A percentile compares a stretch with the other conserved stretches of the same genome.
phyloP scores from a whole-genome alignment of 2,113 vertebrate genomes.

The Serinus canaria region DNA sequence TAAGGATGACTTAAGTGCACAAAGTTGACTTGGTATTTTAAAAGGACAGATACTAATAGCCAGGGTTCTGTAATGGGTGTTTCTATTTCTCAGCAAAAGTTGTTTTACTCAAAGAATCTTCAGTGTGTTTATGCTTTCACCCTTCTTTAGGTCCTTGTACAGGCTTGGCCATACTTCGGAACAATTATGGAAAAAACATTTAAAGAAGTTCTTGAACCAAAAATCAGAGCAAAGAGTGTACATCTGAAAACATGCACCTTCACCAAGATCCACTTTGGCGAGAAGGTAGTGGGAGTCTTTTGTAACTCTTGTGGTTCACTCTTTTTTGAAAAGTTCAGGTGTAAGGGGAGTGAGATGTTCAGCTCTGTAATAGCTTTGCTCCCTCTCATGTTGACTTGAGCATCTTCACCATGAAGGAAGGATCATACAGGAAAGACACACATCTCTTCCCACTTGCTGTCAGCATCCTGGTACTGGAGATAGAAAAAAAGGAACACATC shows the following conservation, averaged over 20 bases:
- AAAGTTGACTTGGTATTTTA: not conserved
- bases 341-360: not conserved
- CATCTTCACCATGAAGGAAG: accelerated
- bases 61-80: not conserved
- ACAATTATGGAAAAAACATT: conserved; percentile 91
- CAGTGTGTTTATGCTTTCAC: not conserved
- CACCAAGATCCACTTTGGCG: conserved; percentile 90
- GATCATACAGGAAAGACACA: not conserved
- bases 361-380: not conserved
- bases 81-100: not conserved
- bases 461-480: not conserved
- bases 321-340: not conserved
- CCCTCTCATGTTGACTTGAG: not conserved
- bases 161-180: conserved; percentile 94
- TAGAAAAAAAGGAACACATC: not conserved
- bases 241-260: conserved; percentile 89
- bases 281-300: conserved; percentile 74
- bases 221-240: conserved; percentile 79
- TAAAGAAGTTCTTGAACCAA: conserved; percentile 82
- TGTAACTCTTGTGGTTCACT: not conserved
- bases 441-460: not conserved
- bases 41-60: not conserved
- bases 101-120: not conserved
- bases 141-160: conserved; percentile 80
- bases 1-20: not conserved